Conservation (phyloP, 2,113 vertebrate genomes). For the Strix aluco region DNA sequence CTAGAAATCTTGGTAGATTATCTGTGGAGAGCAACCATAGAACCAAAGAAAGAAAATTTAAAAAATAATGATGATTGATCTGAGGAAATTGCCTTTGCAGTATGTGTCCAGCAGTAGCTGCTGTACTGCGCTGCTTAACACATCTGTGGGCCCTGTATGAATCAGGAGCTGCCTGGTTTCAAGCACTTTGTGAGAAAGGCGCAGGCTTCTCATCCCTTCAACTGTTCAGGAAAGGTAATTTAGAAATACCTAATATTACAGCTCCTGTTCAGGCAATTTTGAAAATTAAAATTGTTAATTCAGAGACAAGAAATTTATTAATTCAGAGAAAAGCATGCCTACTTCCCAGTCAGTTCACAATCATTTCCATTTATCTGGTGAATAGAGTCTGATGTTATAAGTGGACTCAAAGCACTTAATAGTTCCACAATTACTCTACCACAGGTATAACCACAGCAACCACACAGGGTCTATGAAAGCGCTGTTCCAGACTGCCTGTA, state of each 20-base stretch:
- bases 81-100: not conserved
- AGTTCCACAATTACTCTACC: not conserved
- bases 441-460: not conserved
- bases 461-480: not conserved
- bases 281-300: not conserved
- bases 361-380: not conserved
- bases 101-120: not conserved
- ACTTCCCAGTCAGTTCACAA: not conserved
- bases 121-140: not conserved
- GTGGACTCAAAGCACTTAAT: not conserved
- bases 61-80: fast-evolving
- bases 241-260: not conserved
- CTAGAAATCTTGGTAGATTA: not conserved
- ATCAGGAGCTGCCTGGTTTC: not conserved
- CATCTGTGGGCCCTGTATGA: not conserved
- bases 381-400: not conserved
- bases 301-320: not conserved
- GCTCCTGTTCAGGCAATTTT: not conserved
- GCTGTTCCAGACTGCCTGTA: not conserved
- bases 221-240: not conserved
- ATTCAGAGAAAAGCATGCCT: not conserved
- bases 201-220: not conserved
- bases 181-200: not conserved
- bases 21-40: not conserved
- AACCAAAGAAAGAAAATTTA: not conserved